Conservation (phyloP, 2,113 vertebrate genomes). For the Rhegmatorhina hoffmannsi region DNA sequence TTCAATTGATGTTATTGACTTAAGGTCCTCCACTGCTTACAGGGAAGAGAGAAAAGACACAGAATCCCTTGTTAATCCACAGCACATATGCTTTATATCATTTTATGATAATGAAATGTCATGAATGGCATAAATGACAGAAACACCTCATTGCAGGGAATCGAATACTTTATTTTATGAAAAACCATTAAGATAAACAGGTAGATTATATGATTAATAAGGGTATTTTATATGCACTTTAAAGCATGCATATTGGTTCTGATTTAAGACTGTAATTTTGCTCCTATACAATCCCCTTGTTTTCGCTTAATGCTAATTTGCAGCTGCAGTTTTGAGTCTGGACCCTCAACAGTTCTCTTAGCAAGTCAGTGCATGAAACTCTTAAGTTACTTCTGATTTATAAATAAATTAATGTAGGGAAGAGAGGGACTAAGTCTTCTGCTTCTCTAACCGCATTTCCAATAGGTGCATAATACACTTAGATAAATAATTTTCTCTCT, state of each 20-base stretch:
- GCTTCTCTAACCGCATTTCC: not conserved
- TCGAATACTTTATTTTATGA: not conserved
- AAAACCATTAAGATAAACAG: not conserved
- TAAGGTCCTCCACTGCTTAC: not conserved
- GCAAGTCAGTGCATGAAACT: not conserved
- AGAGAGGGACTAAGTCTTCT: not conserved
- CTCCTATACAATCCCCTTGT: not conserved
- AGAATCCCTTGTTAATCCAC: not conserved
- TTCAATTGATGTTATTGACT: not conserved
- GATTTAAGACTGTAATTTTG: not conserved
- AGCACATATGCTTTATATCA: not conserved
- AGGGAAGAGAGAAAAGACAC: not conserved
- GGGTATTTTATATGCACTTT: not conserved
- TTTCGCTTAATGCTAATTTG: not conserved
- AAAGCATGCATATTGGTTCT: not conserved
- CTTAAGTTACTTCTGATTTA: not conserved
- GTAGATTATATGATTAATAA: not conserved
- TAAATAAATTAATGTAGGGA: not conserved
- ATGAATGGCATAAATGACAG: not conserved
- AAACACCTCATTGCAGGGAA: not conserved
- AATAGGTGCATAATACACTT: not conserved
- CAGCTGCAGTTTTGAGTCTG: not conserved
- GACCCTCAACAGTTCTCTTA: not conserved
- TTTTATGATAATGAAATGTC: not conserved
- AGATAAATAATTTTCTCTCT: not conserved